A percentile compares a stretch with the other conserved stretches of the same genome.
Conservation (phyloP, 1,140 invertebrate genomes). For the Odontomachus brunneus region DNA sequence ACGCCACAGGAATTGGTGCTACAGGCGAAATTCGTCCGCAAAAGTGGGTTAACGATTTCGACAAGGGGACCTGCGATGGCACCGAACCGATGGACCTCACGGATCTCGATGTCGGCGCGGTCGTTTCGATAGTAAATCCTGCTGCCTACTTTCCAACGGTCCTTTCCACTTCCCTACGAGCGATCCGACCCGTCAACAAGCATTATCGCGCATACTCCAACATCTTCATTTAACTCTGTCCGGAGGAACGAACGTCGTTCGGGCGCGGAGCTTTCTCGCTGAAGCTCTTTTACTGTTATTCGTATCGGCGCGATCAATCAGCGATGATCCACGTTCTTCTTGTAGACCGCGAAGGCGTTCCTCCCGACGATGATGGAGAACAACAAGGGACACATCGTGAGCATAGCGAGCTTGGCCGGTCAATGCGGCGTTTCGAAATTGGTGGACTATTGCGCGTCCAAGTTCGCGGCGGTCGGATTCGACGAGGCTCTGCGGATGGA, state of each 20-base stretch:
- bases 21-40: not conserved
- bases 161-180: conserved; percentile 32
- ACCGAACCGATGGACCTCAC: conserved; percentile 67
- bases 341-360: conserved; percentile 91
- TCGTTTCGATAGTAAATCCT: conserved; percentile 71
- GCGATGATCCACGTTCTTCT: conserved; percentile 68
- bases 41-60: conserved; percentile 52
- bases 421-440: conserved; percentile 92
- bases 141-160: conserved; percentile 68
- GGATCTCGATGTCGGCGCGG: conserved; percentile 77
- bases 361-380: conserved; percentile 96
- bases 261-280: too few relatives aligned
- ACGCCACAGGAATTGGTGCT: too few relatives aligned
- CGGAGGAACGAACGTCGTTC: too few relatives aligned
- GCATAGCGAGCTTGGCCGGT: conserved; percentile 97
- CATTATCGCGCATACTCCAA: not conserved
- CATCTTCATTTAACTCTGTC: not conserved
- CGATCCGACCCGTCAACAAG: conserved; percentile 50
- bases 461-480: conserved; percentile 97
- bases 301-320: too few relatives aligned
- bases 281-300: too few relatives aligned
- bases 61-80: not conserved
- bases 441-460: conserved; percentile 97
- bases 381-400: conserved; percentile 97
- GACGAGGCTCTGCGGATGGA: conserved; percentile 94